Base-by-base conservation (phyloP, 2,888 invertebrate genomes). In the Sarcophaga caerulescens region DNA sequence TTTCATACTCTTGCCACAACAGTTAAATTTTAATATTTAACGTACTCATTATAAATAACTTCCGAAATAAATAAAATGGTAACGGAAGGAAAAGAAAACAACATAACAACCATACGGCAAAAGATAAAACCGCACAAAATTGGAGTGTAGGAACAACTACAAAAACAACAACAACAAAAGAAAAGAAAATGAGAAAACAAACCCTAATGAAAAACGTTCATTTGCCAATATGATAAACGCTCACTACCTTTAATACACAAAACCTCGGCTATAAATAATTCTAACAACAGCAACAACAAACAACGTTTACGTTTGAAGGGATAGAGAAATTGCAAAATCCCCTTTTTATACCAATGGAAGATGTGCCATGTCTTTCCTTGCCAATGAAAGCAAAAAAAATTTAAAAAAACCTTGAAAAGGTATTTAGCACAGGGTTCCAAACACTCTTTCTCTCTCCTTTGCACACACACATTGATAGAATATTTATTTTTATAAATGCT, bases 21-120 rank as follows among this genome's bases (percentile, higher is more conserved):
- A 80, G 82, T 70, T 81, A 80, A 85, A 81, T 85, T 84, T 83
- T 79, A 88, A 87, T 87, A 88, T 88, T 88, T 87, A 80, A 85
- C 82, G 77, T 88, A 84, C 84, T 83, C 87, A 88, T 88, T 85
- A 86, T 85, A 75, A 88, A 81, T 80, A 81, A 88, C 86, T 86
- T 88, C 75, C 87, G 74, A 60, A 81, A 82, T 84, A 87, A 87
- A 88, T 85, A 87, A 85, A 75, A 78, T 45, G n/a, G 44, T 45
- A 25, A 44, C 14, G 52, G 52, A 52, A 52, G 17, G 25, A 60
- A 59, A 44, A 69, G 25, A 66, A 59, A 52, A 17, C 52, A 52
- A 77, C n/a, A 44, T 23, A 63, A 44, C 44, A n/a, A n/a, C 66
- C n/a, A 35, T 35, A 35, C 35, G 35, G 8, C 14, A 47, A 70